Evolutionary conservation across 2,888 invertebrate genomes (phyloP), one percentile per base, ranked within the genome.

Genomic region (Amiota communis): DNA sequence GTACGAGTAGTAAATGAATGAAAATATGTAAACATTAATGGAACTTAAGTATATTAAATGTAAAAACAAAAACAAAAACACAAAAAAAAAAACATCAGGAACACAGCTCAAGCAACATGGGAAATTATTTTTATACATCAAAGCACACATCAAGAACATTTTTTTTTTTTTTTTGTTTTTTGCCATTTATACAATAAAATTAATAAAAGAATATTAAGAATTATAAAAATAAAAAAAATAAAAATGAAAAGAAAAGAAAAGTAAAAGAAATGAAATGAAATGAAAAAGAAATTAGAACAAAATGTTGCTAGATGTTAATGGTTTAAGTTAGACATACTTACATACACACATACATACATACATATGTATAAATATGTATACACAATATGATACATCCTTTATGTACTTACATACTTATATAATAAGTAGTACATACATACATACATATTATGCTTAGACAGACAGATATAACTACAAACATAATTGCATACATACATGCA

Each of bases 91-190:
- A 74, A 74, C 76, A 85, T 83, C 82, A 85, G 82, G 82, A 82
- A 83, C 75, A 75, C 76, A 79, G 86, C 86, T 85, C 83, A 84
- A 85, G 78, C 84, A 75, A 75, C 75, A 69, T 72, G 61, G 36
- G 68, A 74, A 69, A 79, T 72, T 72, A 72, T 71, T 61, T 57
- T 61, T 23, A 72, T 49, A 73, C 56, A 65, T 53, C 57, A 64
- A 69, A 47, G 61, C 46, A 49, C 61, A 65, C 47, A 53, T 36
- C 20, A n/a, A 51, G 13, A 71, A 53, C 13, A n/a, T 6, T 1
- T 67, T 67, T 67, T 67, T 67, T 51, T 67, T 67, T 51, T 17
- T 67, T 65, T 47, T 11, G 48, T 48, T 48, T 8, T 47, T 15
- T 47, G 17, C 4, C n/a, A n/a, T 15, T 64, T 47, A 8, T 47